Evolutionary conservation across 1,140 invertebrate genomes (phyloP).

Genomic region (Stegodyphus dumicola): DNA sequence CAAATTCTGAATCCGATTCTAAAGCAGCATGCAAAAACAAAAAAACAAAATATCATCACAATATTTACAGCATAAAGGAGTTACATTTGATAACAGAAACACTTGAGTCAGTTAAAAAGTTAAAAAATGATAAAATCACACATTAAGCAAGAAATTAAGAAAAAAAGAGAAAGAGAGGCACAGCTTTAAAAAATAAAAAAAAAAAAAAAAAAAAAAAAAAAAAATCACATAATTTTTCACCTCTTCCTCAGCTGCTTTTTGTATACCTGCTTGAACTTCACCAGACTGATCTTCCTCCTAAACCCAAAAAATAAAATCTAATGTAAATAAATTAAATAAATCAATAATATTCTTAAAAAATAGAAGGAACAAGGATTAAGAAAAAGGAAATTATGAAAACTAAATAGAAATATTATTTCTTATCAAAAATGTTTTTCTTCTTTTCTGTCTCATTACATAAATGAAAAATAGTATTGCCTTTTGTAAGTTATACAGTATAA

Average conservation of each 20-base stretch:
- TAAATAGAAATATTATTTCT: no score
- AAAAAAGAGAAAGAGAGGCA: no score
- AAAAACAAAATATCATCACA: neutral
- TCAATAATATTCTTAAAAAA: no score
- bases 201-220: no score
- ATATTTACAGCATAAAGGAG: neutral
- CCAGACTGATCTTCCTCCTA: slow-evolving; percentile 23
- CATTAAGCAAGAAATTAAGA: neutral
- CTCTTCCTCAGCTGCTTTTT: slow-evolving; percentile 49
- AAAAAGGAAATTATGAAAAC: no score
- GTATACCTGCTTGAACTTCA: slow-evolving; percentile 29
- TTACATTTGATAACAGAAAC: neutral
- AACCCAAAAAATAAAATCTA: neutral
- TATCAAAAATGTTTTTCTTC: no score
- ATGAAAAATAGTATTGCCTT: no score
- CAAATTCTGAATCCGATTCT: slow-evolving; percentile 60
- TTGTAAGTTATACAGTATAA: no score
- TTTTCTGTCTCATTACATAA: no score
- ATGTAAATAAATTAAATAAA: neutral
- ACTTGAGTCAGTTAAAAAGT: neutral
- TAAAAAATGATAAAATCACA: neutral
- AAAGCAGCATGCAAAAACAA: slow-evolving; percentile 42
- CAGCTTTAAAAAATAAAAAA: no score
- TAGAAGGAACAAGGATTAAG: no score
- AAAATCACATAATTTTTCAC: neutral